Base-by-base conservation (phyloP, 1,140 invertebrate genomes). In the Colletes gigas region DNA sequence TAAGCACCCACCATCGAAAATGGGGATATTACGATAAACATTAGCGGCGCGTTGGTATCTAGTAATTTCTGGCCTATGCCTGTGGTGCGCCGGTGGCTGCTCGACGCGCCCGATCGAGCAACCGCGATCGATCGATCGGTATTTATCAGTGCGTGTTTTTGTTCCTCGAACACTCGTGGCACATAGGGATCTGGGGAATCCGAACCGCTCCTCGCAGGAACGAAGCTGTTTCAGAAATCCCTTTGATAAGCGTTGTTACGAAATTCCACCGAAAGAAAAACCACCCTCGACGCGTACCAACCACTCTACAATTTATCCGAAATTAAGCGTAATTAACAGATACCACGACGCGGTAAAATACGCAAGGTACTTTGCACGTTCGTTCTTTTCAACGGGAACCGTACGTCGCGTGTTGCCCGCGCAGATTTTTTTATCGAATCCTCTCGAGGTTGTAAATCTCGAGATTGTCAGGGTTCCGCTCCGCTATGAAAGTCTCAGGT, bases 11-110 rank as follows among this genome's bases (percentile, higher is more conserved):
- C 52, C 78, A 19, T 44, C 69, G 78, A 81, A 76, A 85, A 84
- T 85, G 57, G 62, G 54, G 68, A n/a, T 84, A 85, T 85, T 84
- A 84, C 68, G 78, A 84, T 85, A 85, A 68, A 57, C 74, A 74
- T 85, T 84, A 81, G 71, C 77, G 77, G 68, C 54, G 41, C 21
- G 60, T 3, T 12, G 41, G 52, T 71, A 59, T 84, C 78, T 81
- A 77, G 78, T 67, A 81, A 84, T 84, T 84, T 85, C 57, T 75
- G 44, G 21, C 54, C 78, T 41, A n/a, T 44, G 44, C 6, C 7
- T 8, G 30, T 1, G 62, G 30, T 30, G 30, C 30, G 30, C 30
- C 2, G 30, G 30, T 30, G 30, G 30, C 30, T 30, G 30, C 30
- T 30, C 30, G 30, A 30, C 2, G 30, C 30, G 30, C 30, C 30